A percentile compares a stretch with the other conserved stretches of the same genome.
These are phyloP conservation scores for Phalacrocorax carbo DNA, from an alignment of 2,113 vertebrate genomes.

Conservation along the genomic window DNA sequence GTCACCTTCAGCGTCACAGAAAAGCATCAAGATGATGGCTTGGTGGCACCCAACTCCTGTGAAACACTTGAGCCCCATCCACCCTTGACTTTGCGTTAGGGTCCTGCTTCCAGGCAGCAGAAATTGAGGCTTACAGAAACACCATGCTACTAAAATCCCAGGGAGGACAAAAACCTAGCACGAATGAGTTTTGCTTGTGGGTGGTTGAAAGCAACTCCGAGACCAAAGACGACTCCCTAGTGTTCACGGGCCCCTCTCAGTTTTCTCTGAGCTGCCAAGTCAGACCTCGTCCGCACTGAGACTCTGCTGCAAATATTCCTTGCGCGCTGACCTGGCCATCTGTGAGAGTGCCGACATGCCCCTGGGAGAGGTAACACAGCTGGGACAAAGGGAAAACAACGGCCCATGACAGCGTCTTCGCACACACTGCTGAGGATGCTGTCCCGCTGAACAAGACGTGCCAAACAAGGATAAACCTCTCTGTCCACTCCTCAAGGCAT, in stretches of 20 bases:
- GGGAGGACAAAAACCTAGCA: not conserved
- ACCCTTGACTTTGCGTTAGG: not conserved
- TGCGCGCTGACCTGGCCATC: rapidly evolving
- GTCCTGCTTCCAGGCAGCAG: not conserved
- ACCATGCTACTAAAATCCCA: not conserved
- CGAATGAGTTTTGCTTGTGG: rapidly evolving
- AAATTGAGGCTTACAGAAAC: not conserved
- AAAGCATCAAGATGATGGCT: not conserved
- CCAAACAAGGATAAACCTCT: not conserved
- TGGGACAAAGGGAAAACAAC: not conserved
- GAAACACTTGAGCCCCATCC: not conserved
- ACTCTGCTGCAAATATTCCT: not conserved
- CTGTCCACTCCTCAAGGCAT: not conserved
- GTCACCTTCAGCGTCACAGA: not conserved
- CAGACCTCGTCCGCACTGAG: not conserved
- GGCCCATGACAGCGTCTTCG: rapidly evolving
- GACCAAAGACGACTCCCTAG: not conserved
- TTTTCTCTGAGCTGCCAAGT: not conserved
- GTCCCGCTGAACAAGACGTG: rapidly evolving
- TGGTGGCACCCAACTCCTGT: not conserved
- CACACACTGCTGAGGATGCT: rapidly evolving
- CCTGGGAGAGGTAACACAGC: not conserved
- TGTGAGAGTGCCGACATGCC: rapidly evolving
- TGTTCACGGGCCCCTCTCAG: too few species aligned
- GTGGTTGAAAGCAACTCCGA: not conserved